Base-by-base conservation (phyloP, 2,797 vertebrate genomes). In the Crax fasciolata region DNA sequence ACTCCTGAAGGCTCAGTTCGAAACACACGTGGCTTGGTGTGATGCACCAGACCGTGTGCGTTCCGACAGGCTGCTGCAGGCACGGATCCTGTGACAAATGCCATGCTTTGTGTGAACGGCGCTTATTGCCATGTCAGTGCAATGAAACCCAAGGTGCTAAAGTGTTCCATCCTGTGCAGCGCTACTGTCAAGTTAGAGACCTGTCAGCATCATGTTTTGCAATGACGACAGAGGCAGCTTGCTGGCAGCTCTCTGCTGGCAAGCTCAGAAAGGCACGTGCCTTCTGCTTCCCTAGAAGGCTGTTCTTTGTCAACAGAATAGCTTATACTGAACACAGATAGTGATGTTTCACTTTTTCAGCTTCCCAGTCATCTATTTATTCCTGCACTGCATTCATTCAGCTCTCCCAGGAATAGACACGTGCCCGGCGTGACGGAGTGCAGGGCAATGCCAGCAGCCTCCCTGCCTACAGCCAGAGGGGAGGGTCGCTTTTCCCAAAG, bases 141-240 rank as follows among this genome's bases (percentile, higher is more conserved):
- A 41, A 85, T 91, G 95, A 95, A 93, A 96, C 92, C 66, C 80
- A 87, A 94, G 94, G 92, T 78, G 79, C 55, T 59, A 78, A 78
- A 92, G 87, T 41, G 82, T 73, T 92, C 96, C 87, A 94, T 93
- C 94, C 70, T 81, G 79, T 85, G 91, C 24, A 92, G 79, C 55
- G 84, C 87, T 93, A 66, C 62, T 1, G 2, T 44, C 90, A 87
- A 94, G 87, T 62, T 43, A 81, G 84, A 80, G 79, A 84, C 92
- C 93, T 93, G 73, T 96, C 92, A 95, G 76, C 48, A 1, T 12
- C n/a, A 30, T n/a, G 55, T 87, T 95, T 76, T 78, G 48, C 48
- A 44, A 52, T 30, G 89, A 87, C 73, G 87, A 96, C 90, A 93
- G 93, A 80, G 30, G 55, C 63, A 44, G 82, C 89, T 89, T 84